Percentiles rank a stretch among this genome's conserved stretches.
These are phyloP conservation scores for Centropus unirufus DNA, from an alignment of 2,113 vertebrate species.

Conservation along the genomic window DNA sequence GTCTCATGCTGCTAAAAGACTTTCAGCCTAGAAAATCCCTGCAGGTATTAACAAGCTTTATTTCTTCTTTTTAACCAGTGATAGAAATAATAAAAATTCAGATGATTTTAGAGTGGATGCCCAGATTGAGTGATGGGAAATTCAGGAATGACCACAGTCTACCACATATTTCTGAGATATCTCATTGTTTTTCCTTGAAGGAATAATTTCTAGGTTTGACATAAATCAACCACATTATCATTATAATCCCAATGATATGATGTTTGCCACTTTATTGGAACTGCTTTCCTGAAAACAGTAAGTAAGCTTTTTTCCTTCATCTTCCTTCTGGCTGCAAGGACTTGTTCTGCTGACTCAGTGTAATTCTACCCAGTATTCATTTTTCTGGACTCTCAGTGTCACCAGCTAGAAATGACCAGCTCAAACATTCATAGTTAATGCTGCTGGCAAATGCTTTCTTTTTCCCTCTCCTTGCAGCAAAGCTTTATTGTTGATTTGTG, in stretches of 20 bases:
- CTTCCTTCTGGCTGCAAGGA: background rate
- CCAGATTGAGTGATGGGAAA: background rate
- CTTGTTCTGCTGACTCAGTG: background rate
- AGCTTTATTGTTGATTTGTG: background rate
- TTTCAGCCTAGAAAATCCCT: constrained; percentile 17
- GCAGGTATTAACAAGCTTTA: constrained; percentile 15
- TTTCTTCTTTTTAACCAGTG: background rate
- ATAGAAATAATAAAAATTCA: background rate
- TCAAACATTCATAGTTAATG: background rate
- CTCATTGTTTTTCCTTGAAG: background rate
- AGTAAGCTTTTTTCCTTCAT: background rate
- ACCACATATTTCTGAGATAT: background rate
- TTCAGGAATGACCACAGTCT: background rate
- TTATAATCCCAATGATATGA: background rate
- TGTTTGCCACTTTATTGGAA: background rate
- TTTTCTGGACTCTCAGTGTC: background rate
- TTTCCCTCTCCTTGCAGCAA: accelerated
- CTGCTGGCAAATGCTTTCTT: background rate
- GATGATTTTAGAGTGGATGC: background rate
- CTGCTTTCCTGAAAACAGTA: background rate
- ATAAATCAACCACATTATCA: background rate
- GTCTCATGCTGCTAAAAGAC: background rate
- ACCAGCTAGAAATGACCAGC: background rate
- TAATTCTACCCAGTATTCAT: background rate
- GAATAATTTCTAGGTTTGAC: background rate